Base-by-base conservation (phyloP, 2,888 invertebrate genomes). In the Argynnis bischoffii region DNA sequence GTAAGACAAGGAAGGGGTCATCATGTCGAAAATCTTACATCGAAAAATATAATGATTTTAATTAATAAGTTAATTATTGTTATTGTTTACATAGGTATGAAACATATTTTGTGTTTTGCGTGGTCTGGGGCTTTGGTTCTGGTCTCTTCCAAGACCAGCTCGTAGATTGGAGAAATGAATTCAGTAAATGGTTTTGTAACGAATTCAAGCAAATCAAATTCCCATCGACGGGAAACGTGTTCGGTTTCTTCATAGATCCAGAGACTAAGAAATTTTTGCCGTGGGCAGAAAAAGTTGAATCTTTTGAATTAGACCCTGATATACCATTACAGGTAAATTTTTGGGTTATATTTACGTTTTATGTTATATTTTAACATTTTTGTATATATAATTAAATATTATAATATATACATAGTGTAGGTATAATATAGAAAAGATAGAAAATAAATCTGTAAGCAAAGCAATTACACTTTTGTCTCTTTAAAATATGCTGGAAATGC, bases 71-170 rank as follows among this genome's bases (percentile, higher is more conserved):
- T 2, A 51, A 16, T 0, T 16, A 15, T n/a, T 61, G 70, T 61
- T 54, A 65, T 55, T 66, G 55, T 65, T 47, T 5, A 31, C 5
- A 68, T 71, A 94, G 94, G 94, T 97, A 97, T 81, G 99, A 99
- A 90, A 95, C 96, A 11, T 99, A 98, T 86, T 99, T 99, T 88
- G 98, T 96, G 0, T 99, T 98, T 83, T 95, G 96, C 46, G 94
- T 96, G 65, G 94, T 98, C 31, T 99, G 99, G 98, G 97, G 98
- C 0, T 99, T 99, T 81, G 99, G 99, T 1, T 98, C 98, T 0
- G 95, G 96, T 0, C 94, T 97, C 67, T 98, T 97, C 86, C 98
- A 98, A 93, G 98, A 98, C 90, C 96, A 98, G 93, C 91, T 98
- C 54, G 94, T 96, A 4, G 98, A 99, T 84, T 97, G 98, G 95